Base-by-base conservation (phyloP, 2,797 vertebrate species). In the Pangasius larnaudii region DNA sequence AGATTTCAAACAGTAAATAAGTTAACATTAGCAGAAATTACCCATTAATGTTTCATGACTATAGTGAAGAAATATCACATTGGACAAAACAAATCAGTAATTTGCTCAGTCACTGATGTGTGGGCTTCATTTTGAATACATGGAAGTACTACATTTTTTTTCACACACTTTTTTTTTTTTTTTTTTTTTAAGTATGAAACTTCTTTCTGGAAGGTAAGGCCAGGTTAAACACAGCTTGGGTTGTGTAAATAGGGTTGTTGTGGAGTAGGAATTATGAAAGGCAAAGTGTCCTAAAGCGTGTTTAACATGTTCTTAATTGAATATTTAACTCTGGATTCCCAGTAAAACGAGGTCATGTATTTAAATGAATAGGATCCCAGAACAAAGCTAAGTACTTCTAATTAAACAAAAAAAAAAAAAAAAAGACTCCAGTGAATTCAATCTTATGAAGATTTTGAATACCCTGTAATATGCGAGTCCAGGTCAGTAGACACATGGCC, bases 401-500 rank as follows among this genome's bases (percentile, higher is more conserved):
- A 74, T 85, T 85, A 74, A 58, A 39, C 22, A 58, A 18, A 36
- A 22, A 71, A 67, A 75, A 53, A 53, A 53, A 85, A 61, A 83
- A 58, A 67, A 85, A 56, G 53, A 46, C 67, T 72, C 83, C 22
- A 58, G 83, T 72, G 67, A 72, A 72, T 85, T 61, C 30, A 85
- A 75, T 85, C 84, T 75, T 85, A 27, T 75, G 10, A 85, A 85
- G 9, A 51, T 83, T 10, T 77, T 77, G 27, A 88, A 79, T 69
- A 36, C 5, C 22, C 30, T 84, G 42, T 61, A 61, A 72, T 53
- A 77, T 61, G 2, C 30, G 8, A 61, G n/a, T 83, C 11, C 58
- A 75, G 42, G n/a, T 88, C 27, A 79, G 10, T 63, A 67, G 27
- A 71, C 8, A 58, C 53, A 16, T 42, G 7, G 16, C 16, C 53